Evolutionary conservation across 37 sponge, comb jelly and placozoan species (phyloP), one percentile per base, ranked within the genome.

Genomic region (Theonella swinhoei): DNA sequence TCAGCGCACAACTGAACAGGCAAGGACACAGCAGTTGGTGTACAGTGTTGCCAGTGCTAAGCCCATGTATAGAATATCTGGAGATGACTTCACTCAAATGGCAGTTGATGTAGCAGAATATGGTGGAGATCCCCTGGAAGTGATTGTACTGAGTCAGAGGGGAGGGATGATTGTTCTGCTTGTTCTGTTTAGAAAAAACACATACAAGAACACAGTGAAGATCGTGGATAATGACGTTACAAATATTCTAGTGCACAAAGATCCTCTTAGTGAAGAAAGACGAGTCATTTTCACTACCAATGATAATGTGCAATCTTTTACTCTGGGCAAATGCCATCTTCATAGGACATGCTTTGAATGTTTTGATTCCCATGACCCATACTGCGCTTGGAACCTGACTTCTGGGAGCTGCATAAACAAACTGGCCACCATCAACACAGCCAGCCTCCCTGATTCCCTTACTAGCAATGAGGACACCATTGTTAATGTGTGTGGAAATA

Each of bases 341-440:
- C 77, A 91, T 40, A 19, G 4, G 3, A 40, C 54, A 4, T 91
- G 91, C 61, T 47, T 76, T 9, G 70, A 61, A 58, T 91, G 91
- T 62, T 36, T 85, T 39, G 83, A 82, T 32, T 89, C 89, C 42
- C 54, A 30, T 33, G 91, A 91, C 42, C 69, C 78, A 33, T 91
- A 91, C 86, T 91, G 91, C 62, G 82, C 25, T 2, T 91, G 91
- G 91, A 34, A 42, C 58, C 43, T 17, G 31, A 41, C 20, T 22
- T 28, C 43, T 2, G 0, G 28, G 3, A 24, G 24, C n/a, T 82
- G 83, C 35, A 33, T 75, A 9, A 87, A 75, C 70, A 87, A 75
- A 32, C 35, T 88, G 4, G 33, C 62, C 23, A 30, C 42, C 3
- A 47, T 19, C 36, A 17, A 37, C 37, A 0, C 32, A 25, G 4